phyloP scores from a whole-genome alignment of 1,140 invertebrate species.

The Antheraea pernyi region DNA sequence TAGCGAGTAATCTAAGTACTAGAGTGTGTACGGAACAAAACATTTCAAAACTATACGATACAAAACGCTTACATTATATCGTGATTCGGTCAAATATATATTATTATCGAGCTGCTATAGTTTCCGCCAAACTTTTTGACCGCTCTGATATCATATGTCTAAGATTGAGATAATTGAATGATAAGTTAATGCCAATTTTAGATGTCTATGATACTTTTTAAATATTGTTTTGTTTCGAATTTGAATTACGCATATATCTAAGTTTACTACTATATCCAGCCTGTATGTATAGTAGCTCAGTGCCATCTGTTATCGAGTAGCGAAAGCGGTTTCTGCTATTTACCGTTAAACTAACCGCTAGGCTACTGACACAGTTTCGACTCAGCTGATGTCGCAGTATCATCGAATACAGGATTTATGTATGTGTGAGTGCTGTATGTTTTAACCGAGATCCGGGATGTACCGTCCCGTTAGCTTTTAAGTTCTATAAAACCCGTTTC shows the following conservation, averaged over 20 bases:
- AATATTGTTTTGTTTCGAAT: too few relatives aligned
- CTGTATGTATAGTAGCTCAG: constrained; percentile 28
- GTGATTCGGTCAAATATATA: too few relatives aligned
- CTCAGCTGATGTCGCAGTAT: constrained; percentile 58
- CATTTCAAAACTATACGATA: constrained; percentile 17
- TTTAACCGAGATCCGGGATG: constrained; percentile 44
- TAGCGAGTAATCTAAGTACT: constrained; percentile 37
- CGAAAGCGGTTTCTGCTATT: constrained; percentile 37
- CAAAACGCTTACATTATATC: neutral
- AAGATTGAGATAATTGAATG: too few relatives aligned
- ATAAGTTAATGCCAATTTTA: too few relatives aligned
- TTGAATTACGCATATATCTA: too few relatives aligned
- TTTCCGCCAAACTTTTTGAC: neutral
- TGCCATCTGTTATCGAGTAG: constrained; percentile 67
- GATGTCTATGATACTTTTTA: too few relatives aligned
- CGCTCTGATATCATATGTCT: too few relatives aligned
- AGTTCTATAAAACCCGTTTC: constrained; percentile 43
- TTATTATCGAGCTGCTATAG: too few relatives aligned
- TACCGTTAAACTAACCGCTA: constrained; percentile 65
- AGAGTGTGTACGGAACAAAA: constrained; percentile 22
- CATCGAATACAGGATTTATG: constrained; percentile 36
- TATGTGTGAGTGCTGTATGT: constrained; percentile 33
- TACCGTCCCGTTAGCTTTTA: constrained; percentile 46
- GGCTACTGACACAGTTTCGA: constrained; percentile 63
- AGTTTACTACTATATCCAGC: constrained; percentile 7